These are phyloP conservation scores for Malacosoma neustria DNA, from an alignment of 2,888 invertebrate genomes.

Conservation along the genomic window DNA sequence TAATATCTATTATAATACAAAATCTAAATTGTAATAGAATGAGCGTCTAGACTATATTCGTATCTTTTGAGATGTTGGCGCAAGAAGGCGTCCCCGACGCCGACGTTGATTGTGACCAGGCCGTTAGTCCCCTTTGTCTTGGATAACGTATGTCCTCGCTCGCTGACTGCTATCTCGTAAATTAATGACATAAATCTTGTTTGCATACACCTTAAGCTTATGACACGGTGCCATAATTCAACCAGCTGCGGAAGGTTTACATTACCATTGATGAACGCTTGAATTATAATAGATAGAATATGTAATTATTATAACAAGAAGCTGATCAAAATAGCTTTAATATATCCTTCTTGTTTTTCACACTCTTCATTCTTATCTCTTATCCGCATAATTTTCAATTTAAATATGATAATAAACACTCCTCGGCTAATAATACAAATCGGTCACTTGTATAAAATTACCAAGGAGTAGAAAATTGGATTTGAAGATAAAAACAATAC, in stretches of 20 bases:
- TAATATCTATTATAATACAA: no score
- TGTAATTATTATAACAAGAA: no score
- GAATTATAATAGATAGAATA: constrained; percentile 32
- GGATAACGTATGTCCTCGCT: constrained; percentile 48
- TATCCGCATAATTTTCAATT: no score
- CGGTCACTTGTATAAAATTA: no score
- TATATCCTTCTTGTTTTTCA: no score
- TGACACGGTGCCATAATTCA: constrained; percentile 69
- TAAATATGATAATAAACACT: no score
- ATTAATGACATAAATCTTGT: constrained; percentile 76
- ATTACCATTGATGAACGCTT: constrained; percentile 64
- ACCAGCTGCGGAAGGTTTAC: constrained; percentile 53
- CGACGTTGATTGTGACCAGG: constrained; percentile 3
- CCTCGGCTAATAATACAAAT: no score
- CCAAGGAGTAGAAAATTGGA: no score
- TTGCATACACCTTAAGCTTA: constrained; percentile 72
- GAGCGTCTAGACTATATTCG: neutral
- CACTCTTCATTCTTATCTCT: no score
- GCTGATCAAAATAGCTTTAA: no score
- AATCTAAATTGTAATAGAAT: no score
- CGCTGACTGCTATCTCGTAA: constrained; percentile 59
- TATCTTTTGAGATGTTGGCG: neutral
- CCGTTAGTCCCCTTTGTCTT: constrained; percentile 47
- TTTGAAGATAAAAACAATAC: no score
- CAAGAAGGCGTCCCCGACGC: neutral